A percentile compares a stretch with the other conserved stretches of the same genome.
Evolutionary conservation across 2,797 vertebrate genomes (phyloP).

Genomic region (Vespertilio murinus): DNA sequence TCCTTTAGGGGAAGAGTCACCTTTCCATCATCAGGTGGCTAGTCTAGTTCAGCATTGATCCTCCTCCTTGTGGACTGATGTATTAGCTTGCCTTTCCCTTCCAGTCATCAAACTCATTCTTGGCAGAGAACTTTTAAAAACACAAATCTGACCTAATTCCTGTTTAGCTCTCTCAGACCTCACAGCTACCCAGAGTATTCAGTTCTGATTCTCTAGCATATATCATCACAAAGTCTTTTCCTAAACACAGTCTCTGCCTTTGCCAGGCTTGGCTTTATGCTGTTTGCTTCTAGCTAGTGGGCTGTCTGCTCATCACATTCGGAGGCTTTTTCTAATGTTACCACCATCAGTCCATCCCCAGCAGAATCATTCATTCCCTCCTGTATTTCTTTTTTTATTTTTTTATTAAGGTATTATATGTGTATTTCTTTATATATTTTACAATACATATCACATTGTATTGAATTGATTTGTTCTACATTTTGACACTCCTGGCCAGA

Average conservation of each 20-base stretch:
- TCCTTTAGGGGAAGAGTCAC: background rate
- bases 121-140: slow-evolving; percentile 43
- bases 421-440: background rate
- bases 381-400: background rate
- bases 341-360: background rate
- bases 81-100: background rate
- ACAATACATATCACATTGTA: background rate
- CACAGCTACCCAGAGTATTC: background rate
- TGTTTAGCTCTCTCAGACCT: background rate
- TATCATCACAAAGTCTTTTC: background rate
- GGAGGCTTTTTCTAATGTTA: background rate
- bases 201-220: background rate
- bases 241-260: background rate
- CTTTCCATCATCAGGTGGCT: background rate
- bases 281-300: background rate
- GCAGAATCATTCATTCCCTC: background rate
- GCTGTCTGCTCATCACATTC: background rate
- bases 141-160: background rate
- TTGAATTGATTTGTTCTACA: background rate
- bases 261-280: background rate
- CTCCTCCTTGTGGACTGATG: background rate
- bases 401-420: no score
- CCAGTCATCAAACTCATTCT: background rate
- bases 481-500: background rate
- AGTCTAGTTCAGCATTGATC: background rate